phyloP scores from a whole-genome alignment of 1,140 invertebrate genomes.

The Zaprionus kolodkinae region DNA sequence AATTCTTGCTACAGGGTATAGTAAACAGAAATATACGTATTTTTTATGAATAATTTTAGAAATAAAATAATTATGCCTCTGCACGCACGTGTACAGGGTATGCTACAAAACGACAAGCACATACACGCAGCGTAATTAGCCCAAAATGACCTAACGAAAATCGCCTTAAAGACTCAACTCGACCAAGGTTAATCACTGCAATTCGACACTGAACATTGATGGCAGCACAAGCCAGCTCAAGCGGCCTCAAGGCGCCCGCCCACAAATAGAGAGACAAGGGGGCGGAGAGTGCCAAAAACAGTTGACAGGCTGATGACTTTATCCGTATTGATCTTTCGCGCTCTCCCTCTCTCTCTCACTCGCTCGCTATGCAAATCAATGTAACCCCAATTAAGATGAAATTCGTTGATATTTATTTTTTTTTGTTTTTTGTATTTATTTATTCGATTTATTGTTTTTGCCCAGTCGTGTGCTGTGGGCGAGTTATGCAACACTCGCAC shows the following conservation, averaged over 20 bases:
- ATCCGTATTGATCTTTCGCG: slow-evolving; percentile 20
- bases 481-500: slow-evolving; percentile 41
- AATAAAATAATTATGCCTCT: background rate
- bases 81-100: background rate
- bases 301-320: slow-evolving; percentile 43
- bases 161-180: slow-evolving; percentile 40
- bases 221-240: slow-evolving; percentile 23
- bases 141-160: slow-evolving; percentile 39
- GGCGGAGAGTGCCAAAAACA: background rate
- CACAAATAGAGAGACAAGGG: slow-evolving; percentile 10
- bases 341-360: background rate
- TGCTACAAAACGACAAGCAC: background rate
- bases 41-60: too few relatives aligned
- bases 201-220: slow-evolving; percentile 41
- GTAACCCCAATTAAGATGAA: slow-evolving; percentile 73
- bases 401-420: background rate
- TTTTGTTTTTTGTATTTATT: background rate
- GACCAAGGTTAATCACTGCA: slow-evolving; percentile 46
- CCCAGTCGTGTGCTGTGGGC: slow-evolving; percentile 16
- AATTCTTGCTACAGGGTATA: too few relatives aligned
- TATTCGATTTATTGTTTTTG: slow-evolving; percentile 21
- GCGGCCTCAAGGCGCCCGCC: slow-evolving; percentile 42
- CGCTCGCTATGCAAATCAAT: slow-evolving; percentile 36
- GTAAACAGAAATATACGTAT: too few relatives aligned
- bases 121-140: slow-evolving; percentile 40